phyloP scores from a whole-genome alignment of 1,140 invertebrate genomes.

The Sarcophaga peregrina region DNA sequence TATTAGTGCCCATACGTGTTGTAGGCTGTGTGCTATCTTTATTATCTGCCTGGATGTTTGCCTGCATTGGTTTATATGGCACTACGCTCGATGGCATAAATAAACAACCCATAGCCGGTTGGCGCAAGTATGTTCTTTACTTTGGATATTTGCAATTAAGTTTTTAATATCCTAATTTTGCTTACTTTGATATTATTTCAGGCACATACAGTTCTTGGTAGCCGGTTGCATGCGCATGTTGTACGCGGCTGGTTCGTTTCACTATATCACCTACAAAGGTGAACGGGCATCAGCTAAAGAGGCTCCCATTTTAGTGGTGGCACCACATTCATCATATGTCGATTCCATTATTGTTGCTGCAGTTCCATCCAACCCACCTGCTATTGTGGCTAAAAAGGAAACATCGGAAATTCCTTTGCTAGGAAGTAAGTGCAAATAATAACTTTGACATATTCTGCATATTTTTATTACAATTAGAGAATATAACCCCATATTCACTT shows the following conservation, averaged over 20 bases:
- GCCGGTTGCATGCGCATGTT: slow-evolving; percentile 73
- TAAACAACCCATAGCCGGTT: slow-evolving; percentile 79
- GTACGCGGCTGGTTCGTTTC: slow-evolving; percentile 84
- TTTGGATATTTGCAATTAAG: slow-evolving; percentile 32
- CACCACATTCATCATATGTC: slow-evolving; percentile 91
- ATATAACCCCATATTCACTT: too few species aligned
- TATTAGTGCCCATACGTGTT: slow-evolving; percentile 81
- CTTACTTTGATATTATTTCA: slow-evolving; percentile 45
- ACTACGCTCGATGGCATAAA: slow-evolving; percentile 80
- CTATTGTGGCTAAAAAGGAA: slow-evolving; percentile 88
- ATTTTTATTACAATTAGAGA: too few species aligned
- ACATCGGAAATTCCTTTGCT: slow-evolving; percentile 83
- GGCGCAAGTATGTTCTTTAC: slow-evolving; percentile 78
- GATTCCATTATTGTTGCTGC: slow-evolving; percentile 86
- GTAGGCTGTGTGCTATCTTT: slow-evolving; percentile 79
- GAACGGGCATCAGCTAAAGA: slow-evolving; percentile 74
- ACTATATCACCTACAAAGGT: slow-evolving; percentile 78
- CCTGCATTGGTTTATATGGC: slow-evolving; percentile 81
- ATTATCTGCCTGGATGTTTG: slow-evolving; percentile 83
- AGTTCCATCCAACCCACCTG: slow-evolving; percentile 76
- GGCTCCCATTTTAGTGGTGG: slow-evolving; percentile 87
- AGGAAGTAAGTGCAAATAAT: slow-evolving; percentile 78
- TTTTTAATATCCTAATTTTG: not conserved
- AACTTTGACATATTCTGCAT: too few species aligned
- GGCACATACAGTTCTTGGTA: slow-evolving; percentile 55